phyloP scores from a whole-genome alignment of 2,113 vertebrate species.

The Macquaria australasica region DNA sequence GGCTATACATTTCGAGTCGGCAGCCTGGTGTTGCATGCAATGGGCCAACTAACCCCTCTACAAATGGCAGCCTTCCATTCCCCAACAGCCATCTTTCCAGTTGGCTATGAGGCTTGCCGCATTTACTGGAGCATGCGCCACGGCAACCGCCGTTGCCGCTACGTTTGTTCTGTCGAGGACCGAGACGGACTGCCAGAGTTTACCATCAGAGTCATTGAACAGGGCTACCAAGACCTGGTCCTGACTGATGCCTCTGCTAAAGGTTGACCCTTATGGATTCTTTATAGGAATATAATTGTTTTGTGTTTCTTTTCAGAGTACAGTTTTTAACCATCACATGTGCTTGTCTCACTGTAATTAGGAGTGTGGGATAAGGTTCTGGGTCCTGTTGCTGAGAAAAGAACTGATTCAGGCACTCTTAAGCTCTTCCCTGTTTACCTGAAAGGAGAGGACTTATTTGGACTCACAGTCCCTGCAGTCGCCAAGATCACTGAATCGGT shows the following conservation, averaged over 20 bases:
- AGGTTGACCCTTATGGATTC: constrained; percentile 81
- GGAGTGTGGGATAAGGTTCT: constrained; percentile 98
- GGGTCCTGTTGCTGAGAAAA: constrained; percentile 92
- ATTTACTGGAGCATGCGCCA: constrained; percentile 98
- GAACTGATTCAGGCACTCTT: constrained; percentile 91
- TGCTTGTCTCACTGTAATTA: constrained; percentile 67
- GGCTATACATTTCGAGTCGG: constrained; percentile 97
- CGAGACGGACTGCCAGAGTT: constrained; percentile 89
- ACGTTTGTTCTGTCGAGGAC: constrained; percentile 94
- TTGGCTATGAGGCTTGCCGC: constrained; percentile 95
- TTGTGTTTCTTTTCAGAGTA: neutral
- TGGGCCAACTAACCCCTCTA: constrained; percentile 93
- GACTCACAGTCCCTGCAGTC: constrained; percentile 93
- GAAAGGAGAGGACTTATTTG: constrained; percentile 97
- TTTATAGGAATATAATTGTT: neutral
- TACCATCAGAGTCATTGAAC: constrained; percentile 91
- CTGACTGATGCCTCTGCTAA: constrained; percentile 91
- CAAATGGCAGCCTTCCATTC: constrained; percentile 96
- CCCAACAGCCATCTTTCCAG: constrained; percentile 90
- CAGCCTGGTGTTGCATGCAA: constrained; percentile 92
- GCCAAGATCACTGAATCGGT: constrained; percentile 96
- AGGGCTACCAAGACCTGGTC: constrained; percentile 93
- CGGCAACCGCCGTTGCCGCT: constrained; percentile 93
- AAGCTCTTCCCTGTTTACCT: constrained; percentile 94
- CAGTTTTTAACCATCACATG: neutral